Conservation (phyloP, 2,888 invertebrate species). For the Philonicus albiceps region DNA sequence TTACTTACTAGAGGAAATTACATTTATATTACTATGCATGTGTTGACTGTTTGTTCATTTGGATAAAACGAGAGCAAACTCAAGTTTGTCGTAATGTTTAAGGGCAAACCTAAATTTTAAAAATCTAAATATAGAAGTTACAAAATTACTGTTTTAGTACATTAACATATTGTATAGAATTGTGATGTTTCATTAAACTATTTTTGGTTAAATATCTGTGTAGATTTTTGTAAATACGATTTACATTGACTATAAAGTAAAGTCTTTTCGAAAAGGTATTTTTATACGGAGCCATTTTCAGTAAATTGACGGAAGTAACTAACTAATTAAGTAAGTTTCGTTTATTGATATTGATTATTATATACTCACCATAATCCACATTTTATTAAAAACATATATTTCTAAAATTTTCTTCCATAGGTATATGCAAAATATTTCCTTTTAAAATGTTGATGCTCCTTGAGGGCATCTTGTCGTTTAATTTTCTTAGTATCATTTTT, state of each 20-base stretch:
- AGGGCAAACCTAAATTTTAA: too few species aligned
- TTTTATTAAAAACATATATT: not conserved
- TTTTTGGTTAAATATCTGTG: not conserved
- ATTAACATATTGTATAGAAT: too few species aligned
- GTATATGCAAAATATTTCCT: not conserved
- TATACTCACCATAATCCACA: too few species aligned
- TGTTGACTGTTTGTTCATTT: not conserved
- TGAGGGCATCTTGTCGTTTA: not conserved
- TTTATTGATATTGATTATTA: too few species aligned
- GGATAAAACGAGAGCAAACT: not conserved
- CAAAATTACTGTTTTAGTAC: too few species aligned
- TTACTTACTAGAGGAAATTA: not conserved
- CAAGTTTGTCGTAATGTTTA: not conserved
- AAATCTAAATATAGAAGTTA: too few species aligned
- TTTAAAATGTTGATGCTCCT: not conserved
- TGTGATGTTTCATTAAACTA: not conserved
- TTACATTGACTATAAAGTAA: too few species aligned
- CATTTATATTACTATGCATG: not conserved
- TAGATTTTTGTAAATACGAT: too few species aligned
- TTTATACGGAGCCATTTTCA: too few species aligned
- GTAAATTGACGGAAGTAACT: too few species aligned
- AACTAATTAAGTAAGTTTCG: too few species aligned
- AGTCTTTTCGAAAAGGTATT: too few species aligned
- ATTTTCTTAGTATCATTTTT: not conserved
- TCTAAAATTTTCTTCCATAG: not conserved